phyloP scores from a whole-genome alignment of 37 sponge, comb jelly and placozoan species.

The Diacarnus erythraeanus region DNA sequence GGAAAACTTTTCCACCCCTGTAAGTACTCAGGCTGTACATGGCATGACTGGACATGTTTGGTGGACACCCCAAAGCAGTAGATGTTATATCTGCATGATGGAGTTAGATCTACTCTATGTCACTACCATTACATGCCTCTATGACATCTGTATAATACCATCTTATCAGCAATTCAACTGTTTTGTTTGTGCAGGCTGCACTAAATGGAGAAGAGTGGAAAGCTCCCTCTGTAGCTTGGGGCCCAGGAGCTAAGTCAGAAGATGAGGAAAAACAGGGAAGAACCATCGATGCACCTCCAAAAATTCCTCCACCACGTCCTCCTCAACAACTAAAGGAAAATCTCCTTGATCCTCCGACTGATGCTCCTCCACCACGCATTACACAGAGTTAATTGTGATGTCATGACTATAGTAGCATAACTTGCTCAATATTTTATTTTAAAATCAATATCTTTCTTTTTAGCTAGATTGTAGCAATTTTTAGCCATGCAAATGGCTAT shows the following conservation, averaged over 20 bases:
- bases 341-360: slow-evolving; percentile 24
- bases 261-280: slow-evolving; percentile 7
- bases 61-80: no score
- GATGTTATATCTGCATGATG: no score
- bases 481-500: no score
- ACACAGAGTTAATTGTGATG: neutral
- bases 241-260: slow-evolving; percentile 47
- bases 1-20: no score
- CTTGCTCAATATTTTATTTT: no score
- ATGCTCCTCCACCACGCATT: neutral
- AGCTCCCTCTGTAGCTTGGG: slow-evolving; percentile 76
- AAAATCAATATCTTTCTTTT: no score
- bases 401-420: neutral
- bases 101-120: no score
- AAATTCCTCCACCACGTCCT: slow-evolving; percentile 69
- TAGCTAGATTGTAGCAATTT: no score
- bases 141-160: neutral
- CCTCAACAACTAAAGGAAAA: slow-evolving; percentile 39
- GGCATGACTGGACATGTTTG: no score
- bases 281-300: slow-evolving; percentile 57
- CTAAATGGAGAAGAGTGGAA: slow-evolving; percentile 73
- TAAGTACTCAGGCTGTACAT: no score
- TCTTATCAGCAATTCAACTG: neutral
- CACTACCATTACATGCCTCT: neutral
- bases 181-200: slow-evolving; percentile 47